These are phyloP conservation scores for Melieria crassipennis DNA, from an alignment of 2,888 invertebrate genomes.

Conservation along the genomic window DNA sequence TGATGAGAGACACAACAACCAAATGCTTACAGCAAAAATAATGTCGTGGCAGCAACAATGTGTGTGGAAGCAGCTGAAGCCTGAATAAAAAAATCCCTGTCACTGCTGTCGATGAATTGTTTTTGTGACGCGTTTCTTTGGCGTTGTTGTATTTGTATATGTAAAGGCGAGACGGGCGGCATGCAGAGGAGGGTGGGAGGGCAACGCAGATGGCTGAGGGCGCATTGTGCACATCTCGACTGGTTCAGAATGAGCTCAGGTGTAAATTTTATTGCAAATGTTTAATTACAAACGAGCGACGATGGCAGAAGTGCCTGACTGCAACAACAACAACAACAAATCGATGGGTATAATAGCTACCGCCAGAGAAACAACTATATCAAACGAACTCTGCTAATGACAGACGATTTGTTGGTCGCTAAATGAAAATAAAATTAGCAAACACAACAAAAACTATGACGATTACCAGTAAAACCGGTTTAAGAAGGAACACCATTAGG, in stretches of 20 bases:
- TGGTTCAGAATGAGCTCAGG: conserved; percentile 64
- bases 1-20: too few species aligned
- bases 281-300: conserved; percentile 51
- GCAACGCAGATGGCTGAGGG: too few species aligned
- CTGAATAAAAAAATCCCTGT: too few species aligned
- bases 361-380: not conserved
- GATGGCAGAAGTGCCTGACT: too few species aligned
- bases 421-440: too few species aligned
- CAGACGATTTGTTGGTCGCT: not conserved
- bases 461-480: too few species aligned
- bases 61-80: too few species aligned
- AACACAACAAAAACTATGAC: too few species aligned
- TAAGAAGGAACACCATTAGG: too few species aligned
- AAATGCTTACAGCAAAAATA: too few species aligned
- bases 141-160: not conserved
- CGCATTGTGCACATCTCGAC: conserved; percentile 26
- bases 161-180: not conserved
- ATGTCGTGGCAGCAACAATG: too few species aligned
- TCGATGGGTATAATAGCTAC: not conserved
- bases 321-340: not conserved
- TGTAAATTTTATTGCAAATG: conserved; percentile 65
- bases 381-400: not conserved
- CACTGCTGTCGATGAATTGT: too few species aligned
- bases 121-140: not conserved
- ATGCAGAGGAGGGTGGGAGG: not conserved